Evolutionary conservation across 1,140 invertebrate species (phyloP).

Genomic region (Plutomurus gul): DNA sequence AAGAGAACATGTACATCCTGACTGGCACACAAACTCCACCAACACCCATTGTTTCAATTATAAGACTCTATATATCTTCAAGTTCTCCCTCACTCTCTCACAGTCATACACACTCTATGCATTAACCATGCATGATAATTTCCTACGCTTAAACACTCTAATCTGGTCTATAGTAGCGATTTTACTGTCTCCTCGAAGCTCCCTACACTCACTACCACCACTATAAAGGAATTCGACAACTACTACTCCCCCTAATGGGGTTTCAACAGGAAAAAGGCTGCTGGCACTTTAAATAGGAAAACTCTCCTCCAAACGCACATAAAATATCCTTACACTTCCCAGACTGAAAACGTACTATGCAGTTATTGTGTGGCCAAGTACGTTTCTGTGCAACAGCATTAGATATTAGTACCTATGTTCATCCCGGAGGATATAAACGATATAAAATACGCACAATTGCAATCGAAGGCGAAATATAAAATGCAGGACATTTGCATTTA

Average conservation of each 20-base stretch:
- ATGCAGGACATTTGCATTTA: slow-evolving; percentile 23
- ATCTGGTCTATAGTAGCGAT: no score
- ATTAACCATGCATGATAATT: background rate
- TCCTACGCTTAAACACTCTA: no score
- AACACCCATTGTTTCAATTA: slow-evolving; percentile 13
- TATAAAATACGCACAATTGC: slow-evolving; percentile 13
- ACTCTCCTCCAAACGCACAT: slow-evolving; percentile 14
- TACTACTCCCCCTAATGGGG: background rate
- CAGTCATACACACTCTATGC: background rate
- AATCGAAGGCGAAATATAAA: background rate
- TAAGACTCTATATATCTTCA: background rate
- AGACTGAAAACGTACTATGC: background rate
- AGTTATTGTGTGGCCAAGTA: background rate
- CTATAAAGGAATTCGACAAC: background rate
- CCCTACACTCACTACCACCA: no score
- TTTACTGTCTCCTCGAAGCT: no score
- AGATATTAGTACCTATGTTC: no score
- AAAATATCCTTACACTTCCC: slow-evolving; percentile 3
- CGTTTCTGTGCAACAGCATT: background rate
- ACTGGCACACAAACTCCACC: background rate
- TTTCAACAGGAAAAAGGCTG: no score
- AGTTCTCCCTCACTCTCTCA: no score
- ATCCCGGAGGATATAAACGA: background rate
- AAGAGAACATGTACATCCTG: background rate
- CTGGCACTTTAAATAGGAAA: background rate